Evolutionary conservation across 2,113 vertebrate genomes (phyloP), one percentile per base, ranked within the genome.

Genomic region (Pelvicachromis taeniatus): DNA sequence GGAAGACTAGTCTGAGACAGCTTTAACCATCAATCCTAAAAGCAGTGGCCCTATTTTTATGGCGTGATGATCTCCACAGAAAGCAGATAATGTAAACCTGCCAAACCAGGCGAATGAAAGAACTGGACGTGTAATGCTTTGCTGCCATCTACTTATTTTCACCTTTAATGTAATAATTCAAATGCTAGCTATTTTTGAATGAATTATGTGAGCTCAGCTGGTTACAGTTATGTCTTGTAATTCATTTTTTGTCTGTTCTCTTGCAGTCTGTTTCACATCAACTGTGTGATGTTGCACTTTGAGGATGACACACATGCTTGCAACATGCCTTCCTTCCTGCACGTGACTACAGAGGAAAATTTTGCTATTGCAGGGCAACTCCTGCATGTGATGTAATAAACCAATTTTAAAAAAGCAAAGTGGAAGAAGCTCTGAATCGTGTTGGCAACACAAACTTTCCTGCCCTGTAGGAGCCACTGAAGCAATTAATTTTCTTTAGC

Each of bases 401-500:
- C 56, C 70, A 63, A 84, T 87, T 73, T 26, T 2, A 12, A 7
- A 26, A 48, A 80, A 70, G 55, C 82, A 82, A 82, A 82, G 63
- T 59, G 85, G 56, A 79, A 81, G 56, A 16, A n/a, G 13, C 68
- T 83, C 31, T 70, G 52, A 80, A 63, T 77, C 21, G 6, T 16
- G 70, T 61, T 63, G 48, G 33, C 70, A 55, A 65, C 33, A 29
- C 33, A 68, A 78, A 48, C 50, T 48, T 19, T 14, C 58, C 55
- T 6, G 2, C 33, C 56, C 38, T 19, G 3, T 50, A 84, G 87
- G 63, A 78, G 38, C 65, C 53, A 38, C 33, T 17, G 50, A 55
- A 42, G 77, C 68, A 59, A 75, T 80, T 88, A 61, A 78, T 89
- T 89, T 91, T 75, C 59, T 83, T 59, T 56, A 52, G 80, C 78